Evolutionary conservation across 2,888 invertebrate genomes (phyloP).

Genomic region (Octodonta nipae): DNA sequence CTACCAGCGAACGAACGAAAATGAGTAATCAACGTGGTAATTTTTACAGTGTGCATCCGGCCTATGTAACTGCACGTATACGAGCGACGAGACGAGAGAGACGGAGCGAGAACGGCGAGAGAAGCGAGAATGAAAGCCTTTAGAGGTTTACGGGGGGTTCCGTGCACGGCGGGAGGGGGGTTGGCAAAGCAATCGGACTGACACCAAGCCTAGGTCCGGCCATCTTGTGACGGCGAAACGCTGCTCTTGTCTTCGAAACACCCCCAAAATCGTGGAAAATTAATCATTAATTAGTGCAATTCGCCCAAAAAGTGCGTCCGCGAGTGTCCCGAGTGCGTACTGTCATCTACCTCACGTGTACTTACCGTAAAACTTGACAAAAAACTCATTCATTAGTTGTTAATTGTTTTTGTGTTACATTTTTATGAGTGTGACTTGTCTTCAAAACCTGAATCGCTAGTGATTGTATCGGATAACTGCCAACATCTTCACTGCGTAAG

Average conservation of each 20-base stretch:
- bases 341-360: conserved; percentile 28
- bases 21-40: conserved; percentile 32
- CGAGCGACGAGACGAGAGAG: conserved; percentile 13
- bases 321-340: conserved; percentile 25
- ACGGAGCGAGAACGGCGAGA: conserved; percentile 29
- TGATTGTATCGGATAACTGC: conserved; percentile 11
- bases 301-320: conserved; percentile 18
- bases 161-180: conserved; percentile 34
- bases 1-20: conserved; percentile 28
- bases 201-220: conserved; percentile 38
- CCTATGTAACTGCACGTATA: conserved; percentile 34
- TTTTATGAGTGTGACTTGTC: conserved; percentile 26
- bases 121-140: conserved; percentile 38
- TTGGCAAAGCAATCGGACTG: conserved; percentile 31
- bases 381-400: conserved; percentile 18
- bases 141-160: conserved; percentile 36
- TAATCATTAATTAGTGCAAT: conserved; percentile 22
- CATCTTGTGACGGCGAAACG: conserved; percentile 37
- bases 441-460: conserved; percentile 8
- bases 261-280: conserved; percentile 25
- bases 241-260: conserved; percentile 32
- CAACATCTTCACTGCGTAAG: conserved; percentile 6
- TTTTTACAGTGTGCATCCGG: conserved; percentile 37
- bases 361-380: conserved; percentile 18
- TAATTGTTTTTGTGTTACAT: conserved; percentile 30